These are phyloP conservation scores for Strigamia transsilvanica DNA, from an alignment of 2,888 invertebrate genomes.

Conservation along the genomic window DNA sequence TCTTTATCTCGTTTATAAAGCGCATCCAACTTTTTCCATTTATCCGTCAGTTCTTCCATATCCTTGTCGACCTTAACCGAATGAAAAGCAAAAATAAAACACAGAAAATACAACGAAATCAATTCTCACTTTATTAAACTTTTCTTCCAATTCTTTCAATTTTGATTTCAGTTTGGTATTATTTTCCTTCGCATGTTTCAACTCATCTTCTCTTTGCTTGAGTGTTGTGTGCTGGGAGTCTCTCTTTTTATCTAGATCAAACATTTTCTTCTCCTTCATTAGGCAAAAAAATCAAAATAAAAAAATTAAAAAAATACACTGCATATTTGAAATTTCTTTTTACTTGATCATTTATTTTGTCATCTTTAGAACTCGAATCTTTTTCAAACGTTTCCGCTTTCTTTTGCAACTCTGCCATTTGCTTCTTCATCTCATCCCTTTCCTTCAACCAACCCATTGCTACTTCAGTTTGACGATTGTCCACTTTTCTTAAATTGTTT, in stretches of 20 bases:
- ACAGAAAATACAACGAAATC: not conserved
- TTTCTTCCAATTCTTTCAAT: constrained; percentile 61
- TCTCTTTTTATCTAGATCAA: constrained; percentile 67
- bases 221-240: constrained; percentile 59
- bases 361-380: constrained; percentile 67
- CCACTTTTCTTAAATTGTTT: constrained; percentile 59
- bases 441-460: constrained; percentile 60
- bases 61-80: constrained; percentile 67
- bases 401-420: constrained; percentile 58
- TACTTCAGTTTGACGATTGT: constrained; percentile 61
- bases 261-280: constrained; percentile 66
- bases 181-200: constrained; percentile 59
- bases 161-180: constrained; percentile 63
- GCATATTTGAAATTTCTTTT: constrained; percentile 41
- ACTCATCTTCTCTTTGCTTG: constrained; percentile 59
- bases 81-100: not conserved
- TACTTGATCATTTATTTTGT: constrained; percentile 73
- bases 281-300: not conserved
- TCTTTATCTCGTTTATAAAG: constrained; percentile 69
- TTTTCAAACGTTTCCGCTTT: constrained; percentile 59
- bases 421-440: constrained; percentile 60
- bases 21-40: constrained; percentile 65
- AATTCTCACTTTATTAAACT: constrained; percentile 64
- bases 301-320: not conserved
- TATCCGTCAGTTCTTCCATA: constrained; percentile 72